Evolutionary conservation across 2,113 vertebrate species (phyloP), one percentile per base, ranked within the genome.

Genomic region (Syngnathus scovelli): DNA sequence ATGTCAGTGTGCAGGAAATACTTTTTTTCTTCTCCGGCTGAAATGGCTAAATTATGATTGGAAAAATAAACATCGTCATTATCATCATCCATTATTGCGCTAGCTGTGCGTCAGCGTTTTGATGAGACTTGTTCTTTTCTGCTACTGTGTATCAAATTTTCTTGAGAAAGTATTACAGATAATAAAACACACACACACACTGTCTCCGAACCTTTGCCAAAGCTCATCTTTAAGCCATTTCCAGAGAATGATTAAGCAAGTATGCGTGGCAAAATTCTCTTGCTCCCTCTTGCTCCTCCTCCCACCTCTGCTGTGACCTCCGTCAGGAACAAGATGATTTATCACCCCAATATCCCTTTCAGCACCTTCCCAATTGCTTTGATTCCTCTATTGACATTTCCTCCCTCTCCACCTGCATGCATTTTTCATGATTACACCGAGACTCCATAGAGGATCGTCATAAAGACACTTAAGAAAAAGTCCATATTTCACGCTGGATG

Each of bases 381-480:
- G 78, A 88, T 87, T 77, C 78, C 83, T 83, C 75, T 76, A 88
- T 88, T 84, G 81, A 87, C 83, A 85, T 86, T 86, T 87, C 74
- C 71, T 58, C 66, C 68, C 38, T 56, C 73, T 72, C 54, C 65
- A 71, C 67, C 78, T n/a, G 68, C 70, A 81, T 83, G 67, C 77
- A 84, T 89, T 86, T 86, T 84, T 85, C 67, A 84, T 78, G 63
- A 55, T 62, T 69, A 44, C 76, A 68, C 62, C 5, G 49, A 36
- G 43, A 74, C 38, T 78, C 64, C 21, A n/a, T 41, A 66, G n/a
- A 77, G 62, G 60, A 52, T 52, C 54, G 74, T 71, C 67, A 51
- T 46, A 54, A 77, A 64, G 5, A 66, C 48, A 63, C 19, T 37
- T 9, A 43, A 51, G 70, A 68, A 67, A 59, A 59, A 54, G 4